Conservation (phyloP, 2,888 invertebrate genomes). For the Linnaemya vulpina region DNA sequence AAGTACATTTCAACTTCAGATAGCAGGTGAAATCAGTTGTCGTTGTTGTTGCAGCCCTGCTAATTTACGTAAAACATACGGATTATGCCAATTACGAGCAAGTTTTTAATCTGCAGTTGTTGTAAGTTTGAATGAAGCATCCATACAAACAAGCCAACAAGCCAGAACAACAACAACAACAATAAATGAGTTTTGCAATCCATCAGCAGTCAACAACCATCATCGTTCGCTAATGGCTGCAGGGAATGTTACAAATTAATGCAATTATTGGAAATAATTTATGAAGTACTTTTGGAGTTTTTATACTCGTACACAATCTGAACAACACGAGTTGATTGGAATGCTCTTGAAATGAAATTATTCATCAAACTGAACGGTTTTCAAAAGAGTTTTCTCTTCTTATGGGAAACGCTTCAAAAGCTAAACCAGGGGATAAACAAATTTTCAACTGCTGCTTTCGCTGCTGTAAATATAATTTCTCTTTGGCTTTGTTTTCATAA, state of each 20-base stretch:
- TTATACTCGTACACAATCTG: slow-evolving; percentile 28
- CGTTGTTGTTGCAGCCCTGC: background rate
- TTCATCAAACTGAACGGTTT: slow-evolving; percentile 28
- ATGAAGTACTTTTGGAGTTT: slow-evolving; percentile 6
- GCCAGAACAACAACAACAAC: background rate
- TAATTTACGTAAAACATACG: background rate
- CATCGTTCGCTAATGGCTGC: background rate
- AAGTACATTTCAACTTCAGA: background rate
- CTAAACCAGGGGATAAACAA: slow-evolving; percentile 37
- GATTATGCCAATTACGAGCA: background rate
- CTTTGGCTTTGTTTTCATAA: slow-evolving; percentile 10
- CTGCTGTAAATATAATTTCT: background rate
- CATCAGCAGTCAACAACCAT: slow-evolving; percentile 1
- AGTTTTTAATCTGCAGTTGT: background rate
- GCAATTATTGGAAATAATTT: slow-evolving; percentile 46
- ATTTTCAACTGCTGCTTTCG: slow-evolving; percentile 17
- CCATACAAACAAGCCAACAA: background rate
- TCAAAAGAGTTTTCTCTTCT: slow-evolving; percentile 3
- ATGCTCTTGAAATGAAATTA: slow-evolving; percentile 25
- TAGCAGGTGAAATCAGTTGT: background rate
- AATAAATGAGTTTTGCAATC: background rate
- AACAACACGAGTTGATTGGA: slow-evolving; percentile 11
- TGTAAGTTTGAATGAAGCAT: background rate
- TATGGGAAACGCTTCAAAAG: slow-evolving; percentile 16
- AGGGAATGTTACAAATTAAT: slow-evolving; percentile 41